A percentile compares a stretch with the other conserved stretches of the same genome.
phyloP scores from a whole-genome alignment of 2,113 vertebrate species.

The Pandion haliaetus region DNA sequence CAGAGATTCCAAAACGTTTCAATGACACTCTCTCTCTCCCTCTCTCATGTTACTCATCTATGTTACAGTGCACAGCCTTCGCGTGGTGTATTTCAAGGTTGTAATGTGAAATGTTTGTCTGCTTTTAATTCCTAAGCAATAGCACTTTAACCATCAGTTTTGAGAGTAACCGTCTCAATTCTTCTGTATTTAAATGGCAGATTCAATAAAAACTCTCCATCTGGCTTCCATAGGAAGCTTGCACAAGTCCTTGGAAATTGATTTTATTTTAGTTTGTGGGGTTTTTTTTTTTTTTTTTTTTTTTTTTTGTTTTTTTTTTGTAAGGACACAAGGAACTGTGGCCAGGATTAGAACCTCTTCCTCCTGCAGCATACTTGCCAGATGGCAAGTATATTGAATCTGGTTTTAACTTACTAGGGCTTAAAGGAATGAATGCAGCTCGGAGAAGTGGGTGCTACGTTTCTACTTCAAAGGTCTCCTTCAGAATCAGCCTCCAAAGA shows the following conservation, averaged over 20 bases:
- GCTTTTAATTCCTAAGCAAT: constrained; percentile 1
- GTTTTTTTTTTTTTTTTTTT: background rate
- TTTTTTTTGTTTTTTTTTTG: background rate
- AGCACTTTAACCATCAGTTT: background rate
- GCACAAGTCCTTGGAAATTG: background rate
- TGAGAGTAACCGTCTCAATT: background rate
- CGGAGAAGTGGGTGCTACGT: background rate
- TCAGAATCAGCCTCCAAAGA: background rate
- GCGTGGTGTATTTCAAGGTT: background rate
- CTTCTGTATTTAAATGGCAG: constrained; percentile 28
- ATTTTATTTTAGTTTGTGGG: background rate
- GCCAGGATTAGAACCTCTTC: constrained; percentile 48
- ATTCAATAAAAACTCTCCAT: constrained; percentile 56
- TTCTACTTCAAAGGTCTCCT: constrained; percentile 38
- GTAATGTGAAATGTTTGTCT: background rate
- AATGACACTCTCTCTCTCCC: background rate
- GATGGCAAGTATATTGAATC: constrained; percentile 42
- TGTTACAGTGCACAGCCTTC: background rate
- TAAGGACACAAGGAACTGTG: background rate
- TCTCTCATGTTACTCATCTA: background rate
- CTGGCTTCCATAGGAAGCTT: constrained; percentile 52
- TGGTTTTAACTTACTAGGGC: constrained; percentile 38
- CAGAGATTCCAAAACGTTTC: background rate
- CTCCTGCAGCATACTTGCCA: constrained; percentile 32
- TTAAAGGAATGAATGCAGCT: background rate